Evolutionary conservation across 2,113 vertebrate species (phyloP).

Genomic region (Thamnaconus septentrionalis): DNA sequence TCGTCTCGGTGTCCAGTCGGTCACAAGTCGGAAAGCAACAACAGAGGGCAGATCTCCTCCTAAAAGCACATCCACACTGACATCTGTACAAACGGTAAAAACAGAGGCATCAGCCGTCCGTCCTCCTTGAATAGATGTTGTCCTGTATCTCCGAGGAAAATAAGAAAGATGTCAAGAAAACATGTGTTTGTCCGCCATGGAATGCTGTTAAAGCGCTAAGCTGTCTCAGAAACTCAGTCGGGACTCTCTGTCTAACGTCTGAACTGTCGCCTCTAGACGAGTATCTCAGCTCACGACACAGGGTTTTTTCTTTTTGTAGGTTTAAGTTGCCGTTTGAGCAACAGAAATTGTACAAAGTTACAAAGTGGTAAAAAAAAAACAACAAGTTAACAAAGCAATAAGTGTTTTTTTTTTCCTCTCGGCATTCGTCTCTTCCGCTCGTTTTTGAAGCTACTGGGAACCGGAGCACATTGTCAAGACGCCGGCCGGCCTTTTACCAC

Average conservation of each 20-base stretch:
- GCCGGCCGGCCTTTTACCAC: constrained; percentile 21
- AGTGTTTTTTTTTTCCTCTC: constrained; percentile 47
- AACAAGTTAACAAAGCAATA: constrained; percentile 80
- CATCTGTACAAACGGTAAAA: constrained; percentile 16
- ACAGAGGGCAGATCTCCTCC: constrained; percentile 2
- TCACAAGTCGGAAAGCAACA: neutral
- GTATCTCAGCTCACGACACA: constrained; percentile 66
- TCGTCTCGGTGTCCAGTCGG: too few species aligned
- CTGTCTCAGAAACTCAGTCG: constrained; percentile 61
- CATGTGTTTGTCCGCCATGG: constrained; percentile 43
- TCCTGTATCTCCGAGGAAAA: constrained; percentile 45
- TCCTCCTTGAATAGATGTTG: constrained; percentile 27
- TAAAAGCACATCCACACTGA: constrained; percentile 46
- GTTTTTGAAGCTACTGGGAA: constrained; percentile 53
- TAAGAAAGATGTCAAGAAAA: constrained; percentile 54
- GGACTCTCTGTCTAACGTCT: constrained; percentile 37
- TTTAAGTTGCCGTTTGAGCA: constrained; percentile 56
- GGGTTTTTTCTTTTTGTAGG: constrained; percentile 68
- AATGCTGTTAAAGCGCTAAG: constrained; percentile 52
- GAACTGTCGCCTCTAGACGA: constrained; percentile 57
- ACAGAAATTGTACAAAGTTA: constrained; percentile 23
- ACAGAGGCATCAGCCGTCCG: constrained; percentile 38
- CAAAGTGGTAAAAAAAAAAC: constrained; percentile 13
- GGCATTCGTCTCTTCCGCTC: constrained; percentile 57
- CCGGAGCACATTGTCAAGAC: constrained; percentile 48